Base-by-base conservation (phyloP, 1,140 invertebrate genomes). In the Pogonognathellus flavescens region DNA sequence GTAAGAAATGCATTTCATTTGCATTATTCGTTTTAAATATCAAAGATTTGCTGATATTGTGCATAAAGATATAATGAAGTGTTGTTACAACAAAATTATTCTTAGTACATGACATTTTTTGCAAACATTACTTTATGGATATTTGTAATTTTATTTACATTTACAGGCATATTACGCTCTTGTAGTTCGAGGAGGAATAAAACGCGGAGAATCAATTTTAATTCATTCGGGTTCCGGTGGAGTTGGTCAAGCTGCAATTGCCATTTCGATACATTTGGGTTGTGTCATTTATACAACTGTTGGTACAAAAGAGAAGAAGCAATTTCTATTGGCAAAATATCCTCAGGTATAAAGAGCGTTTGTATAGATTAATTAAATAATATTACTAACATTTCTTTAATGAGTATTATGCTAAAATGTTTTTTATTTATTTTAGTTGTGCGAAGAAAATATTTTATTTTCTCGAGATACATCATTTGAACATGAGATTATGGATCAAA, bases 181-280 rank as follows among this genome's bases (percentile, higher is more conserved):
- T 13, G 90, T 95, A 52, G 94, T 98, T 25, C 93, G 98, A 88
- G 98, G 97, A 59, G 91, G 93, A 86, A 93, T 99, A 91, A 93
- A 93, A 89, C 92, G 93, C 84, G 97, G 97, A 4, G 96, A 99
- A 89, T 93, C 93, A 52, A 93, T 99, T 25, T 92, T 99, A 0
- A 95, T 99, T 88, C 98, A 99, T 90, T 97, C 98, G 84, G 98
- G 98, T 87, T 95, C 96, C 88, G 98, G 95, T 80, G 95, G 95
- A 53, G 93, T 96, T 31, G 95, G 95, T 16, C 95, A 95, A 91
- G 95, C 95, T n/a, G 95, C 95, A 1, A 96, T 96, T 80, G 91
- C 92, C 72, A 90, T 96, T 53, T 94, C 94, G 0, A 90, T 95
- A 0, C 89, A 90, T 85, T 90, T 92, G 88, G 93, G 93, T 0